phyloP scores from a whole-genome alignment of 2,113 vertebrate species.

The Syrmaticus mikado region DNA sequence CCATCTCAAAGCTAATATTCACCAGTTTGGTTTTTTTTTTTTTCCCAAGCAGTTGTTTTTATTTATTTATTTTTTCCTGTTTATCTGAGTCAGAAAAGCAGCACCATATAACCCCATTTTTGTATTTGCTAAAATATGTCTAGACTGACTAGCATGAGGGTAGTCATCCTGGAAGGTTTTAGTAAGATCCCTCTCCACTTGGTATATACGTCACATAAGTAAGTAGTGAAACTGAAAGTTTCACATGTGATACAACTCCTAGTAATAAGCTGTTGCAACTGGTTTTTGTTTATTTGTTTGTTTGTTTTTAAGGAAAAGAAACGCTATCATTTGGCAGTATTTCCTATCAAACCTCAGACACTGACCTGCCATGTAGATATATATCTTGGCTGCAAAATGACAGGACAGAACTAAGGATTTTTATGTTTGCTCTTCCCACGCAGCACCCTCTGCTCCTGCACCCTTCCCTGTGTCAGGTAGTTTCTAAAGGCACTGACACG shows the following conservation, averaged over 20 bases:
- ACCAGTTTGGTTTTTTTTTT: not conserved
- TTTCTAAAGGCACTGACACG: not conserved
- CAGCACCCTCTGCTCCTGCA: constrained; percentile 6
- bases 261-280: constrained; percentile 34
- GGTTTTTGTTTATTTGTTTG: not conserved
- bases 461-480: not conserved
- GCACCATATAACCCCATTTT: not conserved
- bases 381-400: constrained; percentile 43
- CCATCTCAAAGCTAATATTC: not conserved
- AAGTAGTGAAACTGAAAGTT: constrained; percentile 58
- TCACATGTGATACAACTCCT: constrained; percentile 28
- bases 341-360: constrained; percentile 50
- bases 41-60: not conserved
- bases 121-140: constrained; percentile 21
- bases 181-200: constrained; percentile 55
- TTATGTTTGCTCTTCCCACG: constrained; percentile 48
- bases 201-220: not conserved
- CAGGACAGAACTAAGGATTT: constrained; percentile 58
- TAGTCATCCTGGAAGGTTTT: constrained; percentile 69
- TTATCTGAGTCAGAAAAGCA: constrained; percentile 3
- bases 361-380: constrained; percentile 30
- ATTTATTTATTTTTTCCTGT: not conserved
- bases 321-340: constrained; percentile 23
- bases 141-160: not conserved
- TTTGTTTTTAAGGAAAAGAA: constrained; percentile 19